These are phyloP conservation scores for Apostichopus parvimensis DNA, from an alignment of 35 echinoderm and acorn worm genomes.

Conservation along the genomic window DNA sequence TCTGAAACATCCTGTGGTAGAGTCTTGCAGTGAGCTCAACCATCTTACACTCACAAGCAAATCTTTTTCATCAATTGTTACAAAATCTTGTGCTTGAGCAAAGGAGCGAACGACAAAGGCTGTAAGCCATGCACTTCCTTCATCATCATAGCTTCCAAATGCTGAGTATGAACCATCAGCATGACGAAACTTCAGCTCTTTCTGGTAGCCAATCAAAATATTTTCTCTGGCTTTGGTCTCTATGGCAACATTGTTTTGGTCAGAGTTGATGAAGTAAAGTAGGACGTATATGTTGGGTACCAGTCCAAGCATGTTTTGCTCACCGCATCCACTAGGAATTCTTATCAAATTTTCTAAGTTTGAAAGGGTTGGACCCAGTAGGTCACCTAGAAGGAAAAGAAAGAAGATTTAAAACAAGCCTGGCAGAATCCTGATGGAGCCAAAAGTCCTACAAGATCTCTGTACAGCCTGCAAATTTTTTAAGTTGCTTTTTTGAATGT, in stretches of 20 bases:
- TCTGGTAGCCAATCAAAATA: conserved; percentile 62
- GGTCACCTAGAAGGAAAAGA: conserved; percentile 53
- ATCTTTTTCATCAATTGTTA: conserved; percentile 42
- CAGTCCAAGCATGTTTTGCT: conserved; percentile 82
- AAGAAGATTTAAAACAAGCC: no score
- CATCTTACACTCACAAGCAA: conserved; percentile 42
- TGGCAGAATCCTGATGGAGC: no score
- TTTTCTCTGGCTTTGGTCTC: conserved; percentile 36
- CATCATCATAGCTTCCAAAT: conserved; percentile 52
- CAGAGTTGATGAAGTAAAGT: conserved; percentile 66
- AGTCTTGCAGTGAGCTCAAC: conserved; percentile 33
- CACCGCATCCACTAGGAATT: conserved; percentile 75
- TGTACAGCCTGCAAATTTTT: no score
- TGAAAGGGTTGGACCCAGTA: conserved; percentile 67
- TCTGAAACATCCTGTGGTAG: conserved; percentile 32
- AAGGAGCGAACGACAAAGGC: conserved; percentile 65
- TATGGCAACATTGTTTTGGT: conserved; percentile 33
- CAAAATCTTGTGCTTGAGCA: conserved; percentile 42
- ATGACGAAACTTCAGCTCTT: conserved; percentile 62
- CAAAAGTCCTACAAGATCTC: no score
- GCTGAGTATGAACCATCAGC: conserved; percentile 68
- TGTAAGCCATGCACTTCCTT: conserved; percentile 71
- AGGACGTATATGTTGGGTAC: conserved; percentile 73
- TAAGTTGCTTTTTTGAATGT: no score
- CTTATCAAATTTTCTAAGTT: conserved; percentile 67